Evolutionary conservation across 2,797 vertebrate genomes (phyloP), one percentile per base, ranked within the genome.

Genomic region (Menidia menidia): DNA sequence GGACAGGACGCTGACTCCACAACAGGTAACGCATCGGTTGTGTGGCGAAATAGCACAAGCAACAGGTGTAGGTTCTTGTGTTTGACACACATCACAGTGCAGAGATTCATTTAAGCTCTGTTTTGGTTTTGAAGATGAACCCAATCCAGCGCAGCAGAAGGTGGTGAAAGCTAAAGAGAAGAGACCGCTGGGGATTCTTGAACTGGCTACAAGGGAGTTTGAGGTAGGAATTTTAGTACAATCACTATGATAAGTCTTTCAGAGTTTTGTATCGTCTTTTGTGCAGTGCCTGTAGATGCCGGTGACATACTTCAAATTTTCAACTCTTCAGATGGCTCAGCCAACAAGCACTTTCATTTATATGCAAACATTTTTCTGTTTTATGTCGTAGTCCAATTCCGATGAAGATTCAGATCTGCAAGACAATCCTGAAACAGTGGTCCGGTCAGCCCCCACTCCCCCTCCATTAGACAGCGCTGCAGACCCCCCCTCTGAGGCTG

Each of bases 131-230:
- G 68, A 81, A 71, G 85, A 61, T 25, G 33, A 80, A 54, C 57
- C 52, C 3, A 8, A 35, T n/a, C 8, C 70, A 14, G 32, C 9
- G 42, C 45, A 50, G 7, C 72, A 78, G 68, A 53, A 75, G 31
- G 60, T 19, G 42, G 48, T 18, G 19, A 86, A 84, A 73, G 79
- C 57, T 18, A 74, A 70, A 32, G 56, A 66, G 32, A 90, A 88
- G 70, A 85, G 72, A 4, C 81, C 78, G 52, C 41, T 92, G 53
- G 89, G 93, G 32, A 91, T 94, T 77, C 87, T 95, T 3, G 88
- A 89, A 78, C 73, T 81, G 70, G 93, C 93, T 31, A 77, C 87
- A 0, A 91, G 79, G 33, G 94, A 95, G 74, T 94, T 95, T 86
- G 92, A 82, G 86, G 94, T 95, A 83, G 63, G 68, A 39, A 13